These are phyloP conservation scores for Philhelius pedissequus DNA, from an alignment of 2,888 invertebrate species.

Conservation along the genomic window DNA sequence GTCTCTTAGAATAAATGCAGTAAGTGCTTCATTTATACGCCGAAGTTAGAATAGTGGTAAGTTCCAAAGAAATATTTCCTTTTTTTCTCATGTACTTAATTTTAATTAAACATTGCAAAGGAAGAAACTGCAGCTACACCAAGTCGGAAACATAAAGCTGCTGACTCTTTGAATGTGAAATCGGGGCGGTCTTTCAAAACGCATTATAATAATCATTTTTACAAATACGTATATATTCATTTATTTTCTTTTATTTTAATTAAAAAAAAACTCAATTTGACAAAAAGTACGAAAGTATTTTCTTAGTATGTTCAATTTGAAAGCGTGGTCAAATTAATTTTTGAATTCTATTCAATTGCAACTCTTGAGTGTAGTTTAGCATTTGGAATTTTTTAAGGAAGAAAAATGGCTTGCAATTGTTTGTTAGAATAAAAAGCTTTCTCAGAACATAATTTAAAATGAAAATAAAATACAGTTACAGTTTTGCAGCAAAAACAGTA, in stretches of 20 bases:
- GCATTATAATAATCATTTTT: no score
- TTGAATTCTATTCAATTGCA: conserved; percentile 13
- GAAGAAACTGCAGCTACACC: conserved; percentile 70
- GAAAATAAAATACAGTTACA: conserved; percentile 22
- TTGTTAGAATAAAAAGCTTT: background rate
- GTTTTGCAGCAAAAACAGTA: conserved; percentile 18
- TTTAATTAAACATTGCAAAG: background rate
- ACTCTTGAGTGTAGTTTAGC: conserved; percentile 45
- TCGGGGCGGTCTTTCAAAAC: no score
- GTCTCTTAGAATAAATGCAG: no score
- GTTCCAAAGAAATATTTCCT: conserved; percentile 53
- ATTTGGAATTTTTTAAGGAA: conserved; percentile 30
- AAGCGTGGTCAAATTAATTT: conserved; percentile 18
- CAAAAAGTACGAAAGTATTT: conserved; percentile 34
- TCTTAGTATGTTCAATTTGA: conserved; percentile 18
- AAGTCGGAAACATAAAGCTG: conserved; percentile 79
- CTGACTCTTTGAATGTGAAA: conserved; percentile 81
- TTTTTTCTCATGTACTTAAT: background rate
- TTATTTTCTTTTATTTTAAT: background rate
- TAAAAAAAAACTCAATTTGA: conserved; percentile 42
- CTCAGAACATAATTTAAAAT: background rate
- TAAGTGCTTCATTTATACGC: no score
- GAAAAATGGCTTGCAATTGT: conserved; percentile 14
- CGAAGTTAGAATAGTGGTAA: no score
- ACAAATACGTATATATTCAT: conserved; percentile 33